Base-by-base conservation (phyloP, 2,888 invertebrate genomes). In the Macrosoma leucophasiata region DNA sequence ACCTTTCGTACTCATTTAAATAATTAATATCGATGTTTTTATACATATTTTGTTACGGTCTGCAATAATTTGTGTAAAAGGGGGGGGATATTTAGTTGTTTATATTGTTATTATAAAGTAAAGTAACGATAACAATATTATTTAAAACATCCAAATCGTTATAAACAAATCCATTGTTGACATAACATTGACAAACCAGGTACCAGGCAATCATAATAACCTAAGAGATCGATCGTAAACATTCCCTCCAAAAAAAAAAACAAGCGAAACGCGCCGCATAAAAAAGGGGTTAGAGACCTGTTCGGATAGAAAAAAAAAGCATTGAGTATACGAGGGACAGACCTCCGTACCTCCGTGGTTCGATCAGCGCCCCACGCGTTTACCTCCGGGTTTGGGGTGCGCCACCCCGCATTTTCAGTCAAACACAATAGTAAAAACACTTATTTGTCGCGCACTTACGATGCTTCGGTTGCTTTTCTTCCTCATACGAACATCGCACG, bases 401-500 rank as follows among this genome's bases (percentile, higher is more conserved):
- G 61, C 62, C 62, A 75, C 71, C 70, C 77, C 67, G 69, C 78
- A 78, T 79, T 68, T 75, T 62, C 61, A 58, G 60, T 59, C 66
- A 67, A 60, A 71, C 67, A 71, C 67, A 71, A 69, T 59, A 66
- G 60, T 62, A 72, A 66, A 60, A 73, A 73, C 76, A 71, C 72
- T 52, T 62, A 65, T 59, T 58, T 38, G 57, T 56, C 59, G 66
- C 67, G 60, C 75, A 82, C 82, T 84, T 84, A 82, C 82, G 67
- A 78, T 84, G 76, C 79, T 84, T 57, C 79, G 73, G 63, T 77
- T 81, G 69, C 69, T 75, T 77, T 84, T 84, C 81, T 84, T 84
- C 84, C 82, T 84, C 84, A 84, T 84, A 76, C 81, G 84, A 81
- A 63, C 89, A 62, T 91, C 71, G 77, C 81, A 72, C 78, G 76